Conservation (phyloP, 2,113 vertebrate genomes). For the Spheniscus mendiculus region DNA sequence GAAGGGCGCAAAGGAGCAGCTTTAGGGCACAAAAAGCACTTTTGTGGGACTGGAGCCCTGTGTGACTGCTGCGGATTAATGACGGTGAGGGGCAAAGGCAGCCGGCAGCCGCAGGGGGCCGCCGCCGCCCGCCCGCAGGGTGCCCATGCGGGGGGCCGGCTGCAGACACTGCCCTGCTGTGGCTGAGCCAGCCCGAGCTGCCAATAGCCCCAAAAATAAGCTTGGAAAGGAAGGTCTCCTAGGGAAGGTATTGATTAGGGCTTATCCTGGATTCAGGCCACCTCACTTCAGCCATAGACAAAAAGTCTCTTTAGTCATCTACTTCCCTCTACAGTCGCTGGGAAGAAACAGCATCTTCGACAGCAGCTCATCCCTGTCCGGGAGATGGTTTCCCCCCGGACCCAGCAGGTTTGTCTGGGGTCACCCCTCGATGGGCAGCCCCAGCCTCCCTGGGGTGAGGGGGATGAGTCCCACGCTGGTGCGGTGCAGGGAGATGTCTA, state of each 20-base stretch:
- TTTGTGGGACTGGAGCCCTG: not conserved
- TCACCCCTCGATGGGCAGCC: not conserved
- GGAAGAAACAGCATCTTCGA: not conserved
- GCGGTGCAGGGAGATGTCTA: not conserved
- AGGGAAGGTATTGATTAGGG: not conserved
- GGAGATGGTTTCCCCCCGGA: not conserved
- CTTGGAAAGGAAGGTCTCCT: not conserved
- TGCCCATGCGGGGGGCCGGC: fast-evolving
- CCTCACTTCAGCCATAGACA: not conserved
- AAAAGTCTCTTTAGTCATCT: slow-evolving; percentile 29
- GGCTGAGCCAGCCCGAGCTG: not conserved
- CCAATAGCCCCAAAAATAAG: not conserved
- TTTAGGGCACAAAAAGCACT: not conserved
- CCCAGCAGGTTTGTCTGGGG: not conserved
- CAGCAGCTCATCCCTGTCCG: fast-evolving
- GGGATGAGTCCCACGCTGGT: fast-evolving
- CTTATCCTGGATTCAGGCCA: not conserved
- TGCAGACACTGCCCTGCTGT: not conserved
- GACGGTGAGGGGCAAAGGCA: not conserved
- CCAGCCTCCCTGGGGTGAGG: not conserved
- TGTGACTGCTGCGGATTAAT: not conserved
- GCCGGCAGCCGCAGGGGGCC: not conserved
- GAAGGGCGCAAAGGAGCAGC: not conserved
- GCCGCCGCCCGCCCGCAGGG: not conserved
- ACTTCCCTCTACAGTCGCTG: slow-evolving; percentile 39